Conservation (phyloP, 2,113 vertebrate genomes). For the Campylomormyrus tamandua region DNA sequence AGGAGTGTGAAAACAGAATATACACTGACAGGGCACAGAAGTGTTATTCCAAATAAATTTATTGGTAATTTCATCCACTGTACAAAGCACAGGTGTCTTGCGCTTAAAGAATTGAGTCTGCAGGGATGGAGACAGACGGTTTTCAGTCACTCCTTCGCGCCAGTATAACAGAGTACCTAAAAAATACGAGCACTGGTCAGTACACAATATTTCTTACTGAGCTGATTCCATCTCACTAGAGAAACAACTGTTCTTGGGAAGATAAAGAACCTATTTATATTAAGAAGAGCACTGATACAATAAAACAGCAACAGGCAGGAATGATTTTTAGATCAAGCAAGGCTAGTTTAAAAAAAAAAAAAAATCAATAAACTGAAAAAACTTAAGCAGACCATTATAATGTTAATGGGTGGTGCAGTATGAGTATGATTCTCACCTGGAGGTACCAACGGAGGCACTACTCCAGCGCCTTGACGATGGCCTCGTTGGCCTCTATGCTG, state of each 20-base stretch:
- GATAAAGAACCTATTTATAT: not conserved
- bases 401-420: not conserved
- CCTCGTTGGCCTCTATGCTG: conserved; percentile 83
- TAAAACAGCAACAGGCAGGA: not conserved
- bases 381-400: not conserved
- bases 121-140: conserved; percentile 38
- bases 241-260: not conserved
- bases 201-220: not conserved
- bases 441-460: conserved; percentile 42
- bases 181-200: not conserved
- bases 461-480: conserved; percentile 88
- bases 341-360: not conserved
- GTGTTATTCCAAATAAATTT: conserved; percentile 66
- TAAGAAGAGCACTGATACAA: not conserved
- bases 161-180: conserved; percentile 42
- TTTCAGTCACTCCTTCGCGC: conserved; percentile 18
- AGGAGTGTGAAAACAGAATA: not conserved
- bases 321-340: not conserved
- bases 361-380: not conserved
- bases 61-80: conserved; percentile 63
- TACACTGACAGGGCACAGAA: not conserved
- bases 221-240: not conserved
- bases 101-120: conserved; percentile 42
- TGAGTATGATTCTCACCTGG: conserved; percentile 39
- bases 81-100: conserved; percentile 63